Base-by-base conservation (phyloP, 2,888 invertebrate genomes). In the Tigriopus californicus region DNA sequence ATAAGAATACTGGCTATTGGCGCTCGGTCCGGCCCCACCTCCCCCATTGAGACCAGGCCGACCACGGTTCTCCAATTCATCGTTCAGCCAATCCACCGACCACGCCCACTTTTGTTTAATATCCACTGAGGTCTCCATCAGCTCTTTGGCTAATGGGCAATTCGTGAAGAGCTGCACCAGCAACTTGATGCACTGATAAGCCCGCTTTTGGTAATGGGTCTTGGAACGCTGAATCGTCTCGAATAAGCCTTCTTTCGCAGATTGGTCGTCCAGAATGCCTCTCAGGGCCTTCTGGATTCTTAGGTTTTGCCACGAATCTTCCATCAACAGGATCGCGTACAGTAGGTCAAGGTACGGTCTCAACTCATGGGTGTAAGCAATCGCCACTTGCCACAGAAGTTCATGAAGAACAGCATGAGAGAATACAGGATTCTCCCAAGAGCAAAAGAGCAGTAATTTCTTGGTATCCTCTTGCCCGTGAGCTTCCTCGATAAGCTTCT, bases 371-470 rank as follows among this genome's bases (percentile, higher is more conserved):
- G 91, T 89, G 73, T 90, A 94, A 2, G 91, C 88, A 65, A 79
- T 81, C 4, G 81, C 79, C 64, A 83, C 81, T 68, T 73, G 72
- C 89, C 91, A 91, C 61, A 95, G 75, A 48, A 95, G 74, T 74
- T 95, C 94, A 49, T 85, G 82, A 42, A 95, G 78, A 53, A 91
- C 87, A 18, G 81, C 80, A 63, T 87, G 82, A 40, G 92, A 92
- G 74, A 94, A 89, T 65, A 83, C 83, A 24, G 90, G 89, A 74
- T 95, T 92, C 73, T 95, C 95, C 94, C 94, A 95, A 68, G 89
- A 88, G 71, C 91, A 82, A 73, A 87, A 95, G 75, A 92, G 87
- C 42, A 95, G 73, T 62, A 95, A 74, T 69, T 88, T 83, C 49
- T 89, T 78, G 3, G 88, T 86, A 64, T 95, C 94, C 64, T 95